Base-by-base conservation (phyloP, 1,140 invertebrate genomes). In the Lethocerus indicus region DNA sequence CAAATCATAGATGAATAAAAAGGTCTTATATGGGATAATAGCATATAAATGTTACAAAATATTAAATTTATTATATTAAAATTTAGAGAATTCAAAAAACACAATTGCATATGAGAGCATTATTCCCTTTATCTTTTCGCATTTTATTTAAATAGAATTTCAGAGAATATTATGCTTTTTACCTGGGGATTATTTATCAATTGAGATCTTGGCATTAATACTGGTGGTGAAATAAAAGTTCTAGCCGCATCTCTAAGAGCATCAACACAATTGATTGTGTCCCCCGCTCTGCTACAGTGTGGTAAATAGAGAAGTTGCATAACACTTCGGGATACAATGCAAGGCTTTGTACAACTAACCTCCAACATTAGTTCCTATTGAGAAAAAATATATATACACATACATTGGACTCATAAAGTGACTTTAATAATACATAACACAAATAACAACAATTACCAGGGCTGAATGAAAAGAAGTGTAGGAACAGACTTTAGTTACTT, bases 291-390 rank as follows among this genome's bases (percentile, higher is more conserved):
- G 61, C 43, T 64, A 60, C 49, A 59, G 67, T 72, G 50, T 21
- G 75, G 74, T 48, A 83, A 65, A 62, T 87, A 89, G 23, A 89
- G 64, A 39, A 89, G 74, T 67, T 95, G 90, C 21, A 94, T 64
- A 43, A 94, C 76, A 25, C 90, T 94, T 53, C 92, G 73, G 1
- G 91, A 93, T n/a, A 96, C 69, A 50, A 97, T 87, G 68, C 92
- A 96, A 0, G 91, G 88, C 49, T 81, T 75, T 28, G 71, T 78
- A 60, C 84, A 80, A 60, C 86, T 89, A 62, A 95, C 94, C 60
- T 94, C 86, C 61, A 88, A 80, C 64, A 95, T 91, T 62, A 94
- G 89, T 63, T 95, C 90, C 86, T 92, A 61, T 39, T 32, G 29
- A 32, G 29, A 32, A 32, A n/a, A 32, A 32, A 32, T 32, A 32